These are phyloP conservation scores for Uropsilus gracilis DNA, from an alignment of 2,113 vertebrate genomes.

Conservation along the genomic window DNA sequence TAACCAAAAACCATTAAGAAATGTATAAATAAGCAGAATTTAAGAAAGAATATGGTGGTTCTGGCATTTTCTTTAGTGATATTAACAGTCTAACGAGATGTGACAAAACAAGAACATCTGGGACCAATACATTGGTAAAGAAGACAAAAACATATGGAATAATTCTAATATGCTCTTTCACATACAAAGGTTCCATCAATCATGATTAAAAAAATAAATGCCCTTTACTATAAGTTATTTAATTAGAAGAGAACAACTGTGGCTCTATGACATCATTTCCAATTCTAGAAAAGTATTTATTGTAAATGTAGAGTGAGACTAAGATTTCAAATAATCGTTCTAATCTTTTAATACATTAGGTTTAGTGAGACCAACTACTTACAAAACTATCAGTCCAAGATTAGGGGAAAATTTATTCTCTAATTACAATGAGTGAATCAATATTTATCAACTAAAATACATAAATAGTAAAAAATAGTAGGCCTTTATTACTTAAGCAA, in stretches of 20 bases:
- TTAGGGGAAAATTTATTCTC: neutral
- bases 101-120: neutral
- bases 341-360: neutral
- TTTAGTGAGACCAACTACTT: neutral
- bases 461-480: neutral
- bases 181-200: neutral
- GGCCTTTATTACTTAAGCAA: neutral
- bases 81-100: neutral
- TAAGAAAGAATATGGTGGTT: neutral
- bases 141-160: neutral
- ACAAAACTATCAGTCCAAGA: neutral
- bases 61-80: too few species aligned
- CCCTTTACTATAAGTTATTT: neutral
- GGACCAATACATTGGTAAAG: too few species aligned
- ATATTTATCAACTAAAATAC: neutral
- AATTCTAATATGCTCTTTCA: conserved; percentile 42
- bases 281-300: neutral
- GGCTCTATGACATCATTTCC: neutral
- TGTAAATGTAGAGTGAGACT: neutral
- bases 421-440: neutral
- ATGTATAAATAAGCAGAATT: neutral
- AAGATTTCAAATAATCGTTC: neutral
- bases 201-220: neutral
- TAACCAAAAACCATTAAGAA: neutral
- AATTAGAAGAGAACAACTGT: neutral